Base-by-base conservation (phyloP, 2,888 invertebrate species). In the Papilio demoleus region DNA sequence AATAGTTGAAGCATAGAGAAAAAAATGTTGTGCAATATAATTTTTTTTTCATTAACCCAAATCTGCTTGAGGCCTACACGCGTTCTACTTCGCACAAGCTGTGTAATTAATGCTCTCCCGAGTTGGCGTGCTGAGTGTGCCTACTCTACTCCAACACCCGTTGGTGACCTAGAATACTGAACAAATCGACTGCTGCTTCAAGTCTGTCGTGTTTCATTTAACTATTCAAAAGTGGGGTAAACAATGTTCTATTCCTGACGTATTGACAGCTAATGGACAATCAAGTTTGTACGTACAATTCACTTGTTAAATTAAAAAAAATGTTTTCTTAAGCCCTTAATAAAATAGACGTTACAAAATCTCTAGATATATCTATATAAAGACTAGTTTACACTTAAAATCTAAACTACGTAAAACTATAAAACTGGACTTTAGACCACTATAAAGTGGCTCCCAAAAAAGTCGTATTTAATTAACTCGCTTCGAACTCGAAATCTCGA, bases 381-480 rank as follows among this genome's bases (percentile, higher is more conserved):
- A n/a, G n/a, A 31, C 31, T 31, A 31, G 31, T 31, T 31, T 6
- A 31, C 31, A 6, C 31, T 31, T 31, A 31, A 31, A 31, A 31
- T 31, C 31, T 31, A 31, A 31, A 31, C 31, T 6, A 31, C 31
- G 6, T 31, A 31, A 31, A 31, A 31, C 31, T 4, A 31, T 31
- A 31, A 31, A n/a, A n/a, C n/a, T n/a, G n/a, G n/a, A 31, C 6
- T 6, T 31, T n/a, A n/a, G 17, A 4, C 53, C 31, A 17, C 53
- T 9, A 56, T 9, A n/a, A 53, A 62, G 53, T 17, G 63, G 9
- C 19, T 42, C 6, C 62, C 63, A 50, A 61, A 62, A 42, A 47
- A 68, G 65, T 63, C 67, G 65, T 68, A 53, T 64, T 65, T 72
- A 75, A 74, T 77, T 76, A 65, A 75, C 73, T 71, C 70, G 71